Conservation (phyloP, 1,140 invertebrate genomes). For the Archegozetes longisetosus region DNA sequence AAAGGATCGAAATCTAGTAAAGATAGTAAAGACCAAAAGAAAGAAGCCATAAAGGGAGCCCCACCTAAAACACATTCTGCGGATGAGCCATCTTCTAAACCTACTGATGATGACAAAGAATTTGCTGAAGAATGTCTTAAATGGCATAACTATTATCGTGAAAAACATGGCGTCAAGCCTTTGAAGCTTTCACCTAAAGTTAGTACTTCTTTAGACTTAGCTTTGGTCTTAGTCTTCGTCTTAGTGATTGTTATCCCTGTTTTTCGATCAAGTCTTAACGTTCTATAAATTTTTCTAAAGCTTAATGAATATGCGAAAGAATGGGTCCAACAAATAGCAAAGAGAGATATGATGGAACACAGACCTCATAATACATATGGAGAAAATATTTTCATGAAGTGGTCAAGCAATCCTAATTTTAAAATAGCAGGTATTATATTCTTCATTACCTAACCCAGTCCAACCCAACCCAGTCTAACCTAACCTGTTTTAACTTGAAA, state of each 20-base stretch:
- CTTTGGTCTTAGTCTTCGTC: too few species aligned
- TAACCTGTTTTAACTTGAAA: too few species aligned
- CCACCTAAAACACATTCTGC: too few species aligned
- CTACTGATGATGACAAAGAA: constrained; percentile 15
- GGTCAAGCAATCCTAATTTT: constrained; percentile 52
- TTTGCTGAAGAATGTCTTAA: constrained; percentile 46
- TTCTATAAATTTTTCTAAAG: constrained; percentile 22
- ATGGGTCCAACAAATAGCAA: constrained; percentile 58
- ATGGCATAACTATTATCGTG: constrained; percentile 58
- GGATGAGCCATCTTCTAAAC: background rate
- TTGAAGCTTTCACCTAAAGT: constrained; percentile 53
- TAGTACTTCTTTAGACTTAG: constrained; percentile 23
- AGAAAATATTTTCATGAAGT: constrained; percentile 58
- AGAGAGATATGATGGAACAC: constrained; percentile 36
- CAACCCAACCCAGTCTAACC: too few species aligned
- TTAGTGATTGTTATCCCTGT: background rate
- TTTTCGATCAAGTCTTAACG: background rate
- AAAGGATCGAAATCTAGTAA: background rate
- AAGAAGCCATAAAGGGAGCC: background rate
- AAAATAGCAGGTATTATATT: constrained; percentile 36
- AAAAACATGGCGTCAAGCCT: constrained; percentile 48
- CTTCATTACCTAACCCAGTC: too few species aligned
- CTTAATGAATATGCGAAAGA: constrained; percentile 55
- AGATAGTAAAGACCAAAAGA: background rate
- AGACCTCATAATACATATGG: constrained; percentile 44